These are phyloP conservation scores for Hydractinia echinata DNA, from an alignment of 30 jellyfish, hydroid and myxozoan genomes.

Conservation along the genomic window DNA sequence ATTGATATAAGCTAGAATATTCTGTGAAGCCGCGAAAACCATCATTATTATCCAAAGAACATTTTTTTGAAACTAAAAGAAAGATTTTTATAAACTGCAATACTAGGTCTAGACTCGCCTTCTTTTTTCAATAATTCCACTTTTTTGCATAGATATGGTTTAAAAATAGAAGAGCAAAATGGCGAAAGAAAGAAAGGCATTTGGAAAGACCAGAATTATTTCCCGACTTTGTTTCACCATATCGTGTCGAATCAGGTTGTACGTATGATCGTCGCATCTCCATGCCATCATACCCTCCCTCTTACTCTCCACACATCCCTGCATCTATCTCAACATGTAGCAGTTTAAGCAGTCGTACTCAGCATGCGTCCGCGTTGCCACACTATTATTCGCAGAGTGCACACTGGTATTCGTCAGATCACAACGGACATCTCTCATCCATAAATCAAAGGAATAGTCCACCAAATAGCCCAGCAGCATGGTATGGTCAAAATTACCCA, in stretches of 20 bases:
- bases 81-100: no score
- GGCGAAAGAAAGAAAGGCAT: constrained; percentile 97
- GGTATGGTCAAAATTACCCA: constrained; percentile 15
- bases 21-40: no score
- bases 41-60: no score
- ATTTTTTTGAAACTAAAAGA: no score
- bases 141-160: constrained; percentile 68
- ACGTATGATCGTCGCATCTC: constrained; percentile 59
- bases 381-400: constrained; percentile 23
- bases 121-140: background rate
- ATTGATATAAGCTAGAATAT: no score
- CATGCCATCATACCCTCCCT: constrained; percentile 24
- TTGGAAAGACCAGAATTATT: constrained; percentile 91
- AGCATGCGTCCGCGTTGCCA: constrained; percentile 22
- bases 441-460: constrained; percentile 38
- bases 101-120: no score
- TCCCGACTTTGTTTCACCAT: constrained; percentile 47
- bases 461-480: constrained; percentile 31
- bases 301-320: constrained; percentile 20
- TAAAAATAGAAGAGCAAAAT: constrained; percentile 89
- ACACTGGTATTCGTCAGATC: constrained; percentile 35
- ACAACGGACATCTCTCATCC: background rate
- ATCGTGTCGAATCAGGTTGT: constrained; percentile 71
- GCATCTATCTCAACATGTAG: constrained; percentile 5
- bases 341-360: background rate